Evolutionary conservation across 2,797 vertebrate genomes (phyloP), one percentile per base, ranked within the genome.

Genomic region (Micropoecilia bifurca): DNA sequence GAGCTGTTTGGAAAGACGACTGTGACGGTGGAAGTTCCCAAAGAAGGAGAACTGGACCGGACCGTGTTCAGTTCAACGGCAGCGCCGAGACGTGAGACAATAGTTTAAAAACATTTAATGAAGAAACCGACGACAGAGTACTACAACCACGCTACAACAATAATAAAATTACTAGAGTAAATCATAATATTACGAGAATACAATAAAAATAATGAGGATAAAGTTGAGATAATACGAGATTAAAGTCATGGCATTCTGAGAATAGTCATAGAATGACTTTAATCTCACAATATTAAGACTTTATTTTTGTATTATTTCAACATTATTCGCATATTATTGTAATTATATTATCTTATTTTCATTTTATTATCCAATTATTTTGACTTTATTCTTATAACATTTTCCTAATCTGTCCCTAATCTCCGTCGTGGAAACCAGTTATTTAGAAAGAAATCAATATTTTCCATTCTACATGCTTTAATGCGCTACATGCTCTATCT

Each of bases 41-140:
- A 84, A 87, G 92, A 61, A 45, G 85, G 22, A 80, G 83, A 91
- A 7, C 2, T 89, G 78, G 80, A 76, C n/a, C 28, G 39, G 20
- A 39, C 76, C 0, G 47, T 36, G 0, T 95, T 95, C 79, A 78
- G 8, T 7, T 76, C 77, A 43, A 90, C 61, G 48, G 76, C 85
- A 39, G 43, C 77, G 59, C 85, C 79, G 6, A 93, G 84, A 93
- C 79, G 94, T 75, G 46, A 89, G 89, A 50, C 1, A 3, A 28
- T 33, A 0, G 53, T 72, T 33, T 18, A 25, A 61, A n/a, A 73
- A 0, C 50, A 69, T 76, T 47, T 46, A 14, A 16, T 36, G 9
- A 39, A 2, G 5, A 53, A 74, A 2, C 25, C 53, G 22, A n/a
- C 0, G 9, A 55, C 22, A 0, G 50, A 25, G 22, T 25, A 53